A percentile compares a stretch with the other conserved stretches of the same genome.
These are phyloP conservation scores for Hedychridium roseum DNA, from an alignment of 2,888 invertebrate genomes.

Conservation along the genomic window DNA sequence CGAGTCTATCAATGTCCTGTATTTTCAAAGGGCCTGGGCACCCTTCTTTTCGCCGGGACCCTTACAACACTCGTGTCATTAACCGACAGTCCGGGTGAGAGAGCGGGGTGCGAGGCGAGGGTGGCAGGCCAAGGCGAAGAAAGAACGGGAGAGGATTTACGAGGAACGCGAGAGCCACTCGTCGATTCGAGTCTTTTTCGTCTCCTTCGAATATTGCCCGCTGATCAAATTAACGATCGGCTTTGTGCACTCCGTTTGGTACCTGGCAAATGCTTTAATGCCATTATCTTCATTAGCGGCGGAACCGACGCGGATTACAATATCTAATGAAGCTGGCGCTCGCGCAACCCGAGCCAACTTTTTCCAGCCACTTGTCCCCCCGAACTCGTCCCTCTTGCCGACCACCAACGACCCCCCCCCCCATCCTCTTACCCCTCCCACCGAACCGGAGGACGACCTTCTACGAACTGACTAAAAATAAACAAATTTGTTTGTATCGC, in stretches of 20 bases:
- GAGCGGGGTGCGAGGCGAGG: no score
- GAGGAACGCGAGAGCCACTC: constrained; percentile 2
- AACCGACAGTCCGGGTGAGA: no score
- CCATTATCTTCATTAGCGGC: constrained; percentile 61
- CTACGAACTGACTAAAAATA: constrained; percentile 56
- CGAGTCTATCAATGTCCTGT: no score
- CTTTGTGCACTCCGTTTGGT: constrained; percentile 47
- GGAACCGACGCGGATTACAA: constrained; percentile 58
- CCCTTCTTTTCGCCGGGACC: no score
- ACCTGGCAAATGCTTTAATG: constrained; percentile 58
- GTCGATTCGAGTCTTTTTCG: constrained; percentile 10
- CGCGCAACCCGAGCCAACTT: constrained; percentile 42
- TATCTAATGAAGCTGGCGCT: constrained; percentile 63
- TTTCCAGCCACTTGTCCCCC: constrained; percentile 22
- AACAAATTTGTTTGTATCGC: constrained; percentile 60
- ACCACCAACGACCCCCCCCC: background rate
- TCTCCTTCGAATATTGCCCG: constrained; percentile 34
- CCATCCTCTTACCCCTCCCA: constrained; percentile 9
- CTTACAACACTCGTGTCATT: constrained; percentile 22
- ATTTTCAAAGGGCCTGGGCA: constrained; percentile 15
- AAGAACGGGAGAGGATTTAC: no score
- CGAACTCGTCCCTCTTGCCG: background rate
- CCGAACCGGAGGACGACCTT: constrained; percentile 27
- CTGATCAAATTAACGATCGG: constrained; percentile 52
- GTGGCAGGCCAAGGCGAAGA: no score